Evolutionary conservation across 1,140 invertebrate genomes (phyloP).

Genomic region (Lethocerus indicus): DNA sequence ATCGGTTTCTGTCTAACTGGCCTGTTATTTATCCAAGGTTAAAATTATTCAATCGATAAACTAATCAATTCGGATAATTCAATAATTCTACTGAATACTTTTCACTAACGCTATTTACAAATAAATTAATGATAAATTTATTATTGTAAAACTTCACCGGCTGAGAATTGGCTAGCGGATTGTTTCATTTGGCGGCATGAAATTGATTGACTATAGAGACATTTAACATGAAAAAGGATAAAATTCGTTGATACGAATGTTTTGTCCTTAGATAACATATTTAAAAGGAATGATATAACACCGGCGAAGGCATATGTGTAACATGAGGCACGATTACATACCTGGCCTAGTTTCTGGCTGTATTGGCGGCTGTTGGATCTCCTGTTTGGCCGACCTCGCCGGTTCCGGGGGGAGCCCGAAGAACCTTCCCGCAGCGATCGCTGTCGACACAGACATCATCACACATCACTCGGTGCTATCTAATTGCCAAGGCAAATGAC

Average conservation of each 20-base stretch:
- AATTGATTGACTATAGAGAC: background rate
- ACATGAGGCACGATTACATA: conserved; percentile 9
- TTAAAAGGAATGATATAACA: background rate
- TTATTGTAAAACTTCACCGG: background rate
- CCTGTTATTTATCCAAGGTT: no score
- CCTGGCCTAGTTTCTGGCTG: conserved; percentile 27
- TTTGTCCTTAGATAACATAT: background rate
- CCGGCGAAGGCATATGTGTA: background rate
- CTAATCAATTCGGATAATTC: background rate
- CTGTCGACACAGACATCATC: conserved; percentile 14
- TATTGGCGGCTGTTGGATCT: no score
- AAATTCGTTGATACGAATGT: background rate
- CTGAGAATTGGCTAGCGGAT: background rate
- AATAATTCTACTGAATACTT: background rate
- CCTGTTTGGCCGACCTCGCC: conserved; percentile 21
- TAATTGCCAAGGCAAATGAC: background rate
- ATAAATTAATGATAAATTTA: background rate
- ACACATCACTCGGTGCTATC: background rate
- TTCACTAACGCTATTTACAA: background rate
- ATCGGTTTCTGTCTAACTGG: no score
- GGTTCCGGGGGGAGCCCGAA: conserved; percentile 27
- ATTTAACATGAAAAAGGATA: background rate
- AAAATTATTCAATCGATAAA: no score
- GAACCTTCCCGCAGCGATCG: conserved; percentile 31
- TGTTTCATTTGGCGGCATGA: background rate